Base-by-base conservation (phyloP, 2,797 vertebrate species). In the Lophius americanus region DNA sequence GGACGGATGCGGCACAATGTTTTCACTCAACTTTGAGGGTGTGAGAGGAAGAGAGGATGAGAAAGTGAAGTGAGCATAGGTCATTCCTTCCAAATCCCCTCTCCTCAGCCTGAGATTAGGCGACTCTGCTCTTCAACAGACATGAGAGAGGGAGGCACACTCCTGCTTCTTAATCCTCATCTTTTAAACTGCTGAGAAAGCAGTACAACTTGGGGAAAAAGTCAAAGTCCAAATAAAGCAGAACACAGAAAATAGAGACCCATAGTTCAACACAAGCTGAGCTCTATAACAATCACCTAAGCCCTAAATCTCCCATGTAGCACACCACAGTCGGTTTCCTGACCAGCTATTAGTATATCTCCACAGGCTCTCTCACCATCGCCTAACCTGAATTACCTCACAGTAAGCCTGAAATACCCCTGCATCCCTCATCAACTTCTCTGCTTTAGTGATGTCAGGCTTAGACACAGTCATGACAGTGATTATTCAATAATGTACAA, bases 151-250 rank as follows among this genome's bases (percentile, higher is more conserved):
- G 60, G 82, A 80, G 84, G 65, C 71, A 70, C 74, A 72, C 83
- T 87, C 76, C 76, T 78, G 73, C 74, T 67, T 86, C 87, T 91
- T 23, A 86, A 91, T 91, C 88, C 86, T 70, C 57, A 81, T 64
- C 80, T 66, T 80, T 81, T 75, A 85, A 89, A 89, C 64, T 85
- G 90, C 89, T 87, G 88, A 89, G 85, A 73, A 69, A 73, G 89
- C 83, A 82, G 72, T n/a, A 73, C 83, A 84, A 74, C 78, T 78
- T 79, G 65, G 73, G 69, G 65, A 56, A 76, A 83, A 77, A 71
- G 71, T 79, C 71, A 42, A 73, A 67, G 51, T 81, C 83, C 76
- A 51, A 83, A 84, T 68, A 79, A 75, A 81, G 75, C 64, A 33
- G 55, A 65, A 70, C 9, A 36, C 51, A 49, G 49, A 86, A 89